A percentile compares a stretch with the other conserved stretches of the same genome.
Evolutionary conservation across 2,113 vertebrate genomes (phyloP).

Genomic region (Azemiops feae): DNA sequence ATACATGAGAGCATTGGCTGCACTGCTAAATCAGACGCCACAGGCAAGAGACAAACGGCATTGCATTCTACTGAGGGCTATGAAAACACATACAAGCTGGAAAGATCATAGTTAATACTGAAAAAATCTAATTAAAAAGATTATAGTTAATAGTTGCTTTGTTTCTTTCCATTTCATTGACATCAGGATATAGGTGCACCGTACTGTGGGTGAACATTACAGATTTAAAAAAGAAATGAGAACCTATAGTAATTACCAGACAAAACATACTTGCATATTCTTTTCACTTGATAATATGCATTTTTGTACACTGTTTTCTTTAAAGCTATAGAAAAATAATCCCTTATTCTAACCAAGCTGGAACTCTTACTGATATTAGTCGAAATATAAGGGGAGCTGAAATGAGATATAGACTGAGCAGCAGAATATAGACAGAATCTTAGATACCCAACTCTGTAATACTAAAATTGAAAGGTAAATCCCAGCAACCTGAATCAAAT

Average conservation of each 20-base stretch:
- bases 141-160: constrained; percentile 28
- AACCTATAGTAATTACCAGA: background rate
- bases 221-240: background rate
- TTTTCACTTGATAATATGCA: background rate
- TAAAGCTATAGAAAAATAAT: background rate
- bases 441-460: background rate
- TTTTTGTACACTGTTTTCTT: background rate
- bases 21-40: constrained; percentile 45
- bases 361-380: background rate
- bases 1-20: constrained; percentile 42
- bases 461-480: background rate
- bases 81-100: constrained; percentile 11
- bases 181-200: background rate
- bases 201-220: background rate
- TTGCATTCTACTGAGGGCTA: constrained; percentile 21
- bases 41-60: constrained; percentile 53
- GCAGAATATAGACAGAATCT: too few relatives aligned
- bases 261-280: background rate
- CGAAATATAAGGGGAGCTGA: background rate
- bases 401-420: background rate
- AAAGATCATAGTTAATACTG: constrained; percentile 29
- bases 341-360: background rate
- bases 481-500: background rate
- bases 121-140: background rate
- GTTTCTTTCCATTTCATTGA: background rate